These are phyloP conservation scores for Bombus haemorrhoidalis DNA, from an alignment of 1,140 invertebrate genomes.

Conservation along the genomic window DNA sequence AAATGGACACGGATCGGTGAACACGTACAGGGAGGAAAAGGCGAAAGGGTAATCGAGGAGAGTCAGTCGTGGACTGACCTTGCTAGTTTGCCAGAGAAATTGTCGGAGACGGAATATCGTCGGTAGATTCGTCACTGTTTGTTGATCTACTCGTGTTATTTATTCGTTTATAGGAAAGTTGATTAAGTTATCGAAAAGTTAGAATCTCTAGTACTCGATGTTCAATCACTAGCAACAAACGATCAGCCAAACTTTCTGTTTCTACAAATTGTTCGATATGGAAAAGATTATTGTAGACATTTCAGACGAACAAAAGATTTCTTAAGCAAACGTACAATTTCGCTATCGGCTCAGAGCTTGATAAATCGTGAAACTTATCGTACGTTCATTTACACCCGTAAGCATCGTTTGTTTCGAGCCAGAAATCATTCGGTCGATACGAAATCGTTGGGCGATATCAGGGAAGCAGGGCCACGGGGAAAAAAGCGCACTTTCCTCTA, in stretches of 20 bases:
- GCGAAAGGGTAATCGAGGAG: slow-evolving; percentile 10
- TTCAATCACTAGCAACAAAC: neutral
- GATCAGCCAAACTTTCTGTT: neutral
- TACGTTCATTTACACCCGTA: slow-evolving; percentile 50
- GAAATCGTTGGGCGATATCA: slow-evolving; percentile 63
- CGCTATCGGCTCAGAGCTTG: neutral
- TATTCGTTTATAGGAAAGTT: neutral
- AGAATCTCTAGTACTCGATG: neutral
- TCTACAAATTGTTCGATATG: neutral
- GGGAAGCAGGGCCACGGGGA: slow-evolving; percentile 16
- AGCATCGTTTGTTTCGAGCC: slow-evolving; percentile 58
- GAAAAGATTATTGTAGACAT: no score
- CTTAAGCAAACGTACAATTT: neutral
- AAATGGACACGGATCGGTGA: slow-evolving; percentile 22
- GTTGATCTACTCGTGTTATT: neutral
- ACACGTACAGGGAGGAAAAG: neutral
- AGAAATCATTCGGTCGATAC: slow-evolving; percentile 64
- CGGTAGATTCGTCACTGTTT: neutral
- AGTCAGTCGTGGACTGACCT: neutral
- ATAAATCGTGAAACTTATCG: slow-evolving; percentile 44
- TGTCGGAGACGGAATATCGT: neutral
- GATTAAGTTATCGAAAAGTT: no score
- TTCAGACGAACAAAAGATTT: neutral
- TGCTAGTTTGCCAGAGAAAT: neutral
- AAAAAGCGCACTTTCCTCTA: slow-evolving; percentile 66